Conservation (phyloP, 2,113 vertebrate genomes). For the Strix aluco region DNA sequence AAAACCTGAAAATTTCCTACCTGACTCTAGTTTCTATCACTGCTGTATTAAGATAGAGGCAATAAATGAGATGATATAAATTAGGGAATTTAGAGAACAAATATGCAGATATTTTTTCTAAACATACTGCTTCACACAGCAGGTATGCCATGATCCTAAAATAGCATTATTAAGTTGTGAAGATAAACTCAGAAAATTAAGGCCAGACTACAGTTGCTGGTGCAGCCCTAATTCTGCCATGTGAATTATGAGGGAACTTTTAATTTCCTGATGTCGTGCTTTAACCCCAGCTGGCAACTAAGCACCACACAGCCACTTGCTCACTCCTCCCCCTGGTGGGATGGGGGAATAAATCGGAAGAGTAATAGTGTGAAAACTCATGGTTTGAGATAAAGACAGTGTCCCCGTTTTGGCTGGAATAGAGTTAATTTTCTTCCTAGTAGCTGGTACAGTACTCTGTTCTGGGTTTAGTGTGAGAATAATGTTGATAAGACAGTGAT, state of each 20-base stretch:
- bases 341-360: no score
- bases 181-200: neutral
- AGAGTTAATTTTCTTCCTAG: no score
- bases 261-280: neutral
- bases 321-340: no score
- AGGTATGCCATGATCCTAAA: neutral
- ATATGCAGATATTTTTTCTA: neutral
- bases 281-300: no score
- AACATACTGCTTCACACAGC: neutral
- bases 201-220: neutral
- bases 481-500: no score
- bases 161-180: neutral
- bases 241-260: neutral
- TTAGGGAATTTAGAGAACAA: neutral
- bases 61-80: neutral
- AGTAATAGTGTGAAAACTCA: no score
- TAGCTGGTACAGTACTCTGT: no score
- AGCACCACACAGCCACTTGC: no score
- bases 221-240: neutral
- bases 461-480: no score
- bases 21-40: neutral
- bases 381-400: no score
- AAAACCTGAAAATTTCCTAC: neutral
- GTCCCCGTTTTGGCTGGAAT: no score
- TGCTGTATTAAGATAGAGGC: neutral